phyloP scores from a whole-genome alignment of 2,797 vertebrate species.

The Myotis myotis region DNA sequence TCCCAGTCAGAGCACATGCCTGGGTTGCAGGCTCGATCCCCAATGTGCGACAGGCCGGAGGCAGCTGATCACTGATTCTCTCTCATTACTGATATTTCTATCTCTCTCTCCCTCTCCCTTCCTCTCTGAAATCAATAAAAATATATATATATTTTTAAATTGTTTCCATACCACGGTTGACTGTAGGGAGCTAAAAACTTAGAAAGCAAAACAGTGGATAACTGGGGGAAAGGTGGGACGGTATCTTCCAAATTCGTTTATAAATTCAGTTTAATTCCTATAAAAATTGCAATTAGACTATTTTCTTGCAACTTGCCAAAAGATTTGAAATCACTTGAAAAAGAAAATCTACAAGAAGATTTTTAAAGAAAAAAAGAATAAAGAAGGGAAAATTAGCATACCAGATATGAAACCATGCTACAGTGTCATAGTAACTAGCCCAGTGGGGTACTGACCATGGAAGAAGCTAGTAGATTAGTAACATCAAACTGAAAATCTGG shows the following conservation, averaged over 20 bases:
- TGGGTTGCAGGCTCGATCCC: too few relatives aligned
- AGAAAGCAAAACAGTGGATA: not conserved
- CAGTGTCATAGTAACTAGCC: not conserved
- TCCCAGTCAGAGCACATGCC: too few relatives aligned
- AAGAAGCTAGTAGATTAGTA: not conserved
- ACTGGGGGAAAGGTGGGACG: not conserved
- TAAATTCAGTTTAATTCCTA: not conserved
- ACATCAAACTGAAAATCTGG: not conserved
- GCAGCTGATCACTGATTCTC: too few relatives aligned
- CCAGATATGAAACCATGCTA: not conserved
- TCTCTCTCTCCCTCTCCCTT: too few relatives aligned
- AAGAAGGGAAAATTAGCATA: not conserved
- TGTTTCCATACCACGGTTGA: not conserved
- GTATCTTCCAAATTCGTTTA: not conserved
- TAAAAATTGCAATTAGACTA: not conserved
- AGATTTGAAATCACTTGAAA: not conserved
- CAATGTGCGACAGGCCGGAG: too few relatives aligned
- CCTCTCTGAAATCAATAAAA: too few relatives aligned
- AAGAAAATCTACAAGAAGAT: not conserved
- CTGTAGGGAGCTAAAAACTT: not conserved
- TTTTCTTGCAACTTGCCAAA: not conserved
- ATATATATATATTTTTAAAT: too few relatives aligned
- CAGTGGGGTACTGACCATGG: not conserved
- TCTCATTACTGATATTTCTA: too few relatives aligned
- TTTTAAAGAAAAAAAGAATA: not conserved